Evolutionary conservation across 2,797 vertebrate species (phyloP).

Genomic region (Euphonia xanthogaster): DNA sequence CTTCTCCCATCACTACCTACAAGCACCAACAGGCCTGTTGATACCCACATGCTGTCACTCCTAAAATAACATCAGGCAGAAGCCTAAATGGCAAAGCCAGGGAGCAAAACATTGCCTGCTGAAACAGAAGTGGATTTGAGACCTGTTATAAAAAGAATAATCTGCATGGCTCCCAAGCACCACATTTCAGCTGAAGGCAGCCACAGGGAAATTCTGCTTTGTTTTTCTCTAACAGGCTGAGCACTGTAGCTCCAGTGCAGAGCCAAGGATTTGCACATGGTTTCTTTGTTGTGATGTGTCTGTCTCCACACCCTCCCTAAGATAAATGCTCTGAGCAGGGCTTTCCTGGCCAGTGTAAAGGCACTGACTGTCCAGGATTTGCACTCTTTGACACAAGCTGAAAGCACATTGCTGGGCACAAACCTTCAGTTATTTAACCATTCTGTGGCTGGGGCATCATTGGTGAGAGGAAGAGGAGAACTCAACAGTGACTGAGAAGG

Average conservation of each 20-base stretch:
- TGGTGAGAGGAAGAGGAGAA: background rate
- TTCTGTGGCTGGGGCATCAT: background rate
- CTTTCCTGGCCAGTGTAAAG: background rate
- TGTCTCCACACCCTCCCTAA: background rate
- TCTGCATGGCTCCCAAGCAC: accelerated
- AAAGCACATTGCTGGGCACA: background rate
- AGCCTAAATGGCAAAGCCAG: background rate
- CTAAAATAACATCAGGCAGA: background rate
- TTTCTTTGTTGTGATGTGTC: background rate
- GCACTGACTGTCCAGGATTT: background rate
- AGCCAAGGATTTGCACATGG: accelerated
- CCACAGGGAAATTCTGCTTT: background rate
- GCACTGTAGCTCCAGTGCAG: background rate
- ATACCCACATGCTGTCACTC: background rate
- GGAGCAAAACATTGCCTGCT: background rate
- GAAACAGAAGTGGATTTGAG: background rate
- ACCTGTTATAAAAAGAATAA: background rate
- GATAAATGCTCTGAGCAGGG: background rate
- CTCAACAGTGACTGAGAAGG: background rate
- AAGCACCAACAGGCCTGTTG: background rate
- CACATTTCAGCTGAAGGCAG: background rate
- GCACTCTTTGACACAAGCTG: background rate
- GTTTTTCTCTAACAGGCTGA: background rate
- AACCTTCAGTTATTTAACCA: background rate
- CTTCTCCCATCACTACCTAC: background rate